Evolutionary conservation across 2,888 invertebrate genomes (phyloP).

Genomic region (Plagodis pulveraria): DNA sequence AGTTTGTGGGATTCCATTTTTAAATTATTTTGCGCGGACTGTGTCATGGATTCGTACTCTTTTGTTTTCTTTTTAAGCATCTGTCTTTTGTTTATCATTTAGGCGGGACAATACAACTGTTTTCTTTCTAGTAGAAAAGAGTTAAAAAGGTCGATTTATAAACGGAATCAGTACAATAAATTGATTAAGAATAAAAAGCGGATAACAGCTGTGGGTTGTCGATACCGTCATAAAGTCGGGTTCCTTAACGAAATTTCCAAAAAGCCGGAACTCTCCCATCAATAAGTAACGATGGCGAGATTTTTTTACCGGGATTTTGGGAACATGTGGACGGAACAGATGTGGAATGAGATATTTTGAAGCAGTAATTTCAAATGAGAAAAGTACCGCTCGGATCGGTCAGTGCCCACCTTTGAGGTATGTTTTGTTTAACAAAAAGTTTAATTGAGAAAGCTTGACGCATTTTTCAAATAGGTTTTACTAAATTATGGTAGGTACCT

Average conservation of each 20-base stretch:
- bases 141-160: conserved; percentile 31
- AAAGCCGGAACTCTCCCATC: conserved; percentile 54
- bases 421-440: background rate
- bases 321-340: conserved; percentile 41
- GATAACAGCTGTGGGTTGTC: conserved; percentile 48
- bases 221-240: conserved; percentile 52
- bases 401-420: background rate
- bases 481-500: too few relatives aligned
- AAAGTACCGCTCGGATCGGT: conserved; percentile 16
- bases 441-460: too few relatives aligned
- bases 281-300: conserved; percentile 43
- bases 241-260: conserved; percentile 37
- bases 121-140: conserved; percentile 13
- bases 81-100: conserved; percentile 26
- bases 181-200: conserved; percentile 46
- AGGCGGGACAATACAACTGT: background rate
- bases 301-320: conserved; percentile 45
- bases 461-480: too few relatives aligned
- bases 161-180: conserved; percentile 47
- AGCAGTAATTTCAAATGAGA: conserved; percentile 8
- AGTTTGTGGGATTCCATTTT: conserved; percentile 69
- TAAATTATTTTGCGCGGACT: conserved; percentile 59
- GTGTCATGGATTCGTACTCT: conserved; percentile 46
- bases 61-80: conserved; percentile 42
- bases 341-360: conserved; percentile 29